phyloP scores from a whole-genome alignment of 2,113 vertebrate species.

The Megaceryle maxima region DNA sequence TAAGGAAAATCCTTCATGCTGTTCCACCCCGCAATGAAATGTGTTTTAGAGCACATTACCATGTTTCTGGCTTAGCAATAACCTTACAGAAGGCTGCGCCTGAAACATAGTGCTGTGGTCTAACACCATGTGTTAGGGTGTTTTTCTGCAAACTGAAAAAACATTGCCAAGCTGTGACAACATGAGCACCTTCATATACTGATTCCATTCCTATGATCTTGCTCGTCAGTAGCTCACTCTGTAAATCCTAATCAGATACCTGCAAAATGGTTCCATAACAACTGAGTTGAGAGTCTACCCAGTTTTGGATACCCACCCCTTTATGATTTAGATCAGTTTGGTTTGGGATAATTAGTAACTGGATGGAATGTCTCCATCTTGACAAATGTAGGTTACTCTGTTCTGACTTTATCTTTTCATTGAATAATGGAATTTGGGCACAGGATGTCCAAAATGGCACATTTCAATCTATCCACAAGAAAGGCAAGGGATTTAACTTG shows the following conservation, averaged over 20 bases:
- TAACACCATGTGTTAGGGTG: not conserved
- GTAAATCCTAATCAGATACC: not conserved
- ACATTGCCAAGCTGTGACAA: not conserved
- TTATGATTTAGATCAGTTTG: not conserved
- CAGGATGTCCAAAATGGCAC: not conserved
- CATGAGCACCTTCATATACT: fast-evolving
- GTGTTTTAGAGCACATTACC: not conserved
- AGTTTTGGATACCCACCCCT: not conserved
- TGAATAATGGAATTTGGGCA: not conserved
- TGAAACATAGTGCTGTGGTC: fast-evolving
- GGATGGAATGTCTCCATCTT: not conserved
- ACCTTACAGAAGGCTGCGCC: not conserved
- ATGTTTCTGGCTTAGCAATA: not conserved
- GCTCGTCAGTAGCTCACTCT: not conserved
- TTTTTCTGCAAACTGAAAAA: not conserved
- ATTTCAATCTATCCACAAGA: not conserved
- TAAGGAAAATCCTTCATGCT: not conserved
- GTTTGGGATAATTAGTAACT: not conserved
- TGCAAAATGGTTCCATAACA: not conserved
- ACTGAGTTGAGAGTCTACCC: not conserved
- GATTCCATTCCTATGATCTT: not conserved
- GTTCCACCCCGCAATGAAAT: not conserved
- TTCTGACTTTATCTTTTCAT: not conserved
- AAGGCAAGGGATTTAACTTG: not conserved
- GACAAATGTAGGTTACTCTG: not conserved